Conservation (phyloP, 2,113 vertebrate genomes). For the Cygnus atratus region DNA sequence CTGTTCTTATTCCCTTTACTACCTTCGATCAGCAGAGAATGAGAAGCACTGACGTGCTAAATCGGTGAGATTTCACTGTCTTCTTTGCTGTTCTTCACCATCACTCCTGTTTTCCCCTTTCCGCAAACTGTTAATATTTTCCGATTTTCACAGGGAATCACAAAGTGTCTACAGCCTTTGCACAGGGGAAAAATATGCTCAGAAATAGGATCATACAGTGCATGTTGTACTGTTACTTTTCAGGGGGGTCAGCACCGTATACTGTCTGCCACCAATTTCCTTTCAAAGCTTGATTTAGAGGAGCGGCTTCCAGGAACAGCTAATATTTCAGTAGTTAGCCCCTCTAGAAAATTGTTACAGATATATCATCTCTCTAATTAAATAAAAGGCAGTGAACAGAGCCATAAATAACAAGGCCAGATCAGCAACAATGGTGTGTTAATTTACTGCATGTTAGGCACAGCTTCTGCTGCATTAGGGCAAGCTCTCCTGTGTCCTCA, state of each 20-base stretch:
- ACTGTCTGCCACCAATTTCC: background rate
- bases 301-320: background rate
- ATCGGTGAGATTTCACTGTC: constrained; percentile 34
- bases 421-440: background rate
- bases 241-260: background rate
- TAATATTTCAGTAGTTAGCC: background rate
- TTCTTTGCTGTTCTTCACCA: constrained; percentile 39
- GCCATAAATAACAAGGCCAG: background rate
- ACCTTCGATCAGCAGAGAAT: constrained; percentile 32
- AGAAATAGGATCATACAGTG: background rate
- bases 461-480: background rate
- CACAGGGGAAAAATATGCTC: background rate
- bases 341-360: background rate
- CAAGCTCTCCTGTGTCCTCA: background rate
- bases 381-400: background rate
- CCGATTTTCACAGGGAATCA: background rate
- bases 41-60: constrained; percentile 30
- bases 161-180: background rate
- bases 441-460: background rate
- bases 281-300: background rate
- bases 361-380: background rate
- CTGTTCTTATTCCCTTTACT: constrained; percentile 47
- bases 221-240: background rate
- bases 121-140: background rate
- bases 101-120: background rate